Percentiles rank a stretch among this genome's conserved stretches.
Conservation (phyloP, 2,113 vertebrate species). For the Natator depressus region DNA sequence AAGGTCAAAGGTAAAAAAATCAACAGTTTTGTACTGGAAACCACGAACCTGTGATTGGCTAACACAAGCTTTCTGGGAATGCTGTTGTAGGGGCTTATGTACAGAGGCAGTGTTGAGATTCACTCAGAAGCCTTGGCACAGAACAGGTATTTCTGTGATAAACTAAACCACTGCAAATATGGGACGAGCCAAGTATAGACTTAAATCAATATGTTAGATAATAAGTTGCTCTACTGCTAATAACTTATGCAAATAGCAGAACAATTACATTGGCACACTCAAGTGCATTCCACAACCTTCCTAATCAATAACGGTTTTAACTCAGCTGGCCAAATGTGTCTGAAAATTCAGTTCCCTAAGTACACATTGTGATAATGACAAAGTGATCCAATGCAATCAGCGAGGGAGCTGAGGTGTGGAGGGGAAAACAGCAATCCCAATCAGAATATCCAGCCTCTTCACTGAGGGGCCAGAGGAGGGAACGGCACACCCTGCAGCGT, state of each 20-base stretch:
- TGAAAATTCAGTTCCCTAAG: neutral
- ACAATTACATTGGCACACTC: neutral
- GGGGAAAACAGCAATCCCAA: neutral
- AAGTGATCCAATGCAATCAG: neutral
- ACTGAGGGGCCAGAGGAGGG: neutral
- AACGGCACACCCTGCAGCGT: neutral
- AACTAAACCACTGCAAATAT: neutral
- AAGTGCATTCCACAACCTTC: fast-evolving
- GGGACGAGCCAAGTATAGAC: neutral
- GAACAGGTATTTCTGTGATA: fast-evolving
- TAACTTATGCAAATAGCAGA: fast-evolving
- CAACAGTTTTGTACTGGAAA: neutral
- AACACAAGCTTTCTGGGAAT: neutral
- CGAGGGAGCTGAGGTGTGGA: neutral
- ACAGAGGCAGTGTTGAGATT: neutral
- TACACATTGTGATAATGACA: neutral
- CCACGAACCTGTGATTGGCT: neutral
- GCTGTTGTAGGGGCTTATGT: neutral
- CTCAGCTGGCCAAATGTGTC: neutral
- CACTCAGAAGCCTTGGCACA: neutral
- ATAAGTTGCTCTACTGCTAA: neutral
- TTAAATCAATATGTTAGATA: neutral
- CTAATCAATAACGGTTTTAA: neutral
- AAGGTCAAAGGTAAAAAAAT: fast-evolving
- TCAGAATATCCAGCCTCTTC: neutral